Percentiles rank a stretch among this genome's conserved stretches.
These are phyloP conservation scores for Morphnarchus princeps DNA, from an alignment of 2,113 vertebrate species.

Conservation along the genomic window DNA sequence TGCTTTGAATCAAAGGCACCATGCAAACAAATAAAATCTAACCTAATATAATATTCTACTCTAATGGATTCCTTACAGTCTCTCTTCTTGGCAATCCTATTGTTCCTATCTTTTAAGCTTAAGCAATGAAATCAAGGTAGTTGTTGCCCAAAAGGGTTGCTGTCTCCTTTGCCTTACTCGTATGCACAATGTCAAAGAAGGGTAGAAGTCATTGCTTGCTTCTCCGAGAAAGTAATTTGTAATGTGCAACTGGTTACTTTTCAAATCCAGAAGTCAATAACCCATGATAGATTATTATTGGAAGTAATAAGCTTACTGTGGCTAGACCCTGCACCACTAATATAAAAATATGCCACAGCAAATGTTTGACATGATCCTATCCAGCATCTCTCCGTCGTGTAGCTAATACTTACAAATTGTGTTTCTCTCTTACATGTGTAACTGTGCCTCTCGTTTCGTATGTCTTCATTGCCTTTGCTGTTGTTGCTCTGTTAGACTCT, in stretches of 20 bases:
- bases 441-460: background rate
- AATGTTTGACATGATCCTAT: conserved; percentile 34
- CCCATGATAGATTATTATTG: background rate
- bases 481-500: background rate
- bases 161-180: background rate
- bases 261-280: conserved; percentile 19
- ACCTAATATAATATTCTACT: conserved; percentile 34
- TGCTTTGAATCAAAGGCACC: conserved; percentile 54
- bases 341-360: background rate
- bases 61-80: conserved; percentile 57
- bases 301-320: conserved; percentile 32
- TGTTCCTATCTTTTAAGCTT: conserved; percentile 15
- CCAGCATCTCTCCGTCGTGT: background rate
- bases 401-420: conserved; percentile 30
- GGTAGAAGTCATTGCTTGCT: background rate
- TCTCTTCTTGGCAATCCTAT: conserved; percentile 33
- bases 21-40: conserved; percentile 59
- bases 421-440: background rate
- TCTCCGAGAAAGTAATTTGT: background rate
- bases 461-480: background rate
- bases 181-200: background rate
- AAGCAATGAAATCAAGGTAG: conserved; percentile 10
- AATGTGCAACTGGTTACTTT: background rate
- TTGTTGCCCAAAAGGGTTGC: background rate
- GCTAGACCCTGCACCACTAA: conserved; percentile 15